These are phyloP conservation scores for Crotalus horridus DNA, from an alignment of 2,113 vertebrate species.

Conservation along the genomic window DNA sequence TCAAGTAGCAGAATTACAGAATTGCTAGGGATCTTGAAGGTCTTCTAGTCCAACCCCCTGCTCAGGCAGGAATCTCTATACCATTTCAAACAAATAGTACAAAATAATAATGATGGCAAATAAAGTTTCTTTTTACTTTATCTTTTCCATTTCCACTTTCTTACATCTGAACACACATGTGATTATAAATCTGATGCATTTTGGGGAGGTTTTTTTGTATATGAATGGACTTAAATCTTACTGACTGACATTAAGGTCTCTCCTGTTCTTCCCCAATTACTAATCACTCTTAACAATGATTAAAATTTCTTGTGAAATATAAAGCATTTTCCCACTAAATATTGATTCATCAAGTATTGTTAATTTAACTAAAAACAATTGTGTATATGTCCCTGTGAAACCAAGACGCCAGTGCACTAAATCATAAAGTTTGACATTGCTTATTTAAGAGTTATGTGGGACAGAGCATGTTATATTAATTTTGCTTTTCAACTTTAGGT, in stretches of 20 bases:
- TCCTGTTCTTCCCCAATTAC: not conserved
- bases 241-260: not conserved
- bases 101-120: not conserved
- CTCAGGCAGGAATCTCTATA: no score
- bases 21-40: no score
- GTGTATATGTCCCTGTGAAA: not conserved
- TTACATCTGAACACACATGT: not conserved
- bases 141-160: not conserved
- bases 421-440: fast-evolving
- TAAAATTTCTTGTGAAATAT: not conserved
- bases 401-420: not conserved
- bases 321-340: not conserved
- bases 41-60: no score
- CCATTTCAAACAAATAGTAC: no score
- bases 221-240: no score
- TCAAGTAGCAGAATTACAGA: no score
- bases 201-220: not conserved
- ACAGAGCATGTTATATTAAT: not conserved
- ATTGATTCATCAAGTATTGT: not conserved
- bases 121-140: not conserved
- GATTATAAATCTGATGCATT: not conserved
- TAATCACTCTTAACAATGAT: not conserved
- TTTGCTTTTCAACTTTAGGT: not conserved
- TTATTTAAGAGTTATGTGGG: not conserved
- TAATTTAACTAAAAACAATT: not conserved